phyloP scores from a whole-genome alignment of 1,140 invertebrate species.

The Platorchestia sp. region DNA sequence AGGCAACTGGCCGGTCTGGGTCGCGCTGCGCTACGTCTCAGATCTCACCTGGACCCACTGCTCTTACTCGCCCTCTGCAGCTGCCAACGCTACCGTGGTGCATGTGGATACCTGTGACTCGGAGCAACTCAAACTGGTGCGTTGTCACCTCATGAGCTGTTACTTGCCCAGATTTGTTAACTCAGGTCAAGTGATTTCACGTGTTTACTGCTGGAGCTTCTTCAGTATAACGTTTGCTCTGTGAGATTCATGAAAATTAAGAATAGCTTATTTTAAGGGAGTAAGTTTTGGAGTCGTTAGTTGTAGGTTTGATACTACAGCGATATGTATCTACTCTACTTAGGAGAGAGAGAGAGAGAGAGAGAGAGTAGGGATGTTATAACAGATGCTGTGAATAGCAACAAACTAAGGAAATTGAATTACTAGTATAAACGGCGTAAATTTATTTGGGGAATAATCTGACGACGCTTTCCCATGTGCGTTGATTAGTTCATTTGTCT shows the following conservation, averaged over 20 bases:
- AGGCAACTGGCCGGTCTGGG: conserved; percentile 96
- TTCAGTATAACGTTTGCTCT: no score
- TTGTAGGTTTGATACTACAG: background rate
- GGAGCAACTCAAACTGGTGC: conserved; percentile 68
- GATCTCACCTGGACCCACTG: conserved; percentile 86
- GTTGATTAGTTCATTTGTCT: no score
- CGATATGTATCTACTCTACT: background rate
- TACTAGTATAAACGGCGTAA: no score
- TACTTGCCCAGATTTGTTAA: background rate
- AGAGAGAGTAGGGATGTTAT: no score
- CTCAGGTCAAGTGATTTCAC: no score
- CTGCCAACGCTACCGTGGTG: background rate
- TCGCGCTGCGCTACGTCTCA: conserved; percentile 94
- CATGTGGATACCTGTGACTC: conserved; percentile 51
- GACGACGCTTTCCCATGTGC: no score
- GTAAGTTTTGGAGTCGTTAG: background rate
- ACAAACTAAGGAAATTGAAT: no score
- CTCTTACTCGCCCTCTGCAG: conserved; percentile 57
- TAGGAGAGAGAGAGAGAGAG: no score
- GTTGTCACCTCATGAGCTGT: conserved; percentile 56
- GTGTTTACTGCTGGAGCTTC: background rate
- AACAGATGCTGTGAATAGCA: no score
- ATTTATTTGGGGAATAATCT: no score
- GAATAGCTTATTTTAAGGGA: background rate
- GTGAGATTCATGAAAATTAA: background rate